These are phyloP conservation scores for Orchesella flavescens DNA, from an alignment of 2,888 invertebrate genomes.

Conservation along the genomic window DNA sequence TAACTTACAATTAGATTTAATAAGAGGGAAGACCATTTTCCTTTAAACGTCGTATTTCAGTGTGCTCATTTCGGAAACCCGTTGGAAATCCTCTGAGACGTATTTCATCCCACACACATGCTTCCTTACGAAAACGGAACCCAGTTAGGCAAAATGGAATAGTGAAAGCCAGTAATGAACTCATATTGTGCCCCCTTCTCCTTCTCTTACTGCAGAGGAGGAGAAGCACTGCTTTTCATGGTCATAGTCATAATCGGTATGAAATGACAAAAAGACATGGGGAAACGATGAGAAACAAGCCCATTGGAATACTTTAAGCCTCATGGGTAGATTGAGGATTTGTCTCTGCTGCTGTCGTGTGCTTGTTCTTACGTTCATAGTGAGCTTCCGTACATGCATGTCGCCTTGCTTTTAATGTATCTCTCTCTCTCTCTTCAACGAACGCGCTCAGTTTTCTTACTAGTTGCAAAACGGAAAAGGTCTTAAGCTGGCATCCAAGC, in stretches of 20 bases:
- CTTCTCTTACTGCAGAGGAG: neutral
- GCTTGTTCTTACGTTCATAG: conserved; percentile 13
- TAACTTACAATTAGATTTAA: no score
- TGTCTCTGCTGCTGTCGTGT: conserved; percentile 47
- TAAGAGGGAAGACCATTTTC: no score
- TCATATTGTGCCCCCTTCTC: neutral
- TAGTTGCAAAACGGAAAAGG: conserved; percentile 3
- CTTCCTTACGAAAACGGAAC: no score
- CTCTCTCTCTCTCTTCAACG: no score
- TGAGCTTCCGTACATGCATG: no score
- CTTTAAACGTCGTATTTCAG: no score
- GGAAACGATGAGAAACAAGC: conserved; percentile 49
- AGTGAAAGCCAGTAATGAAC: conserved; percentile 5
- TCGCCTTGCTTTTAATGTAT: conserved; percentile 4
- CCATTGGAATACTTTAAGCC: conserved; percentile 62
- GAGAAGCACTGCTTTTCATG: neutral
- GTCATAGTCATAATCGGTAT: conserved; percentile 32
- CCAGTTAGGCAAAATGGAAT: no score
- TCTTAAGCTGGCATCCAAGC: neutral
- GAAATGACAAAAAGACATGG: conserved; percentile 37
- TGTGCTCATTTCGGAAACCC: no score
- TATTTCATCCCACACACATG: no score
- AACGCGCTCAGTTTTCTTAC: neutral
- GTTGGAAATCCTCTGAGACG: no score
- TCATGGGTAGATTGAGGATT: conserved; percentile 63